Evolutionary conservation across 2,797 vertebrate species (phyloP).

Genomic region (Gambusia yucatana): DNA sequence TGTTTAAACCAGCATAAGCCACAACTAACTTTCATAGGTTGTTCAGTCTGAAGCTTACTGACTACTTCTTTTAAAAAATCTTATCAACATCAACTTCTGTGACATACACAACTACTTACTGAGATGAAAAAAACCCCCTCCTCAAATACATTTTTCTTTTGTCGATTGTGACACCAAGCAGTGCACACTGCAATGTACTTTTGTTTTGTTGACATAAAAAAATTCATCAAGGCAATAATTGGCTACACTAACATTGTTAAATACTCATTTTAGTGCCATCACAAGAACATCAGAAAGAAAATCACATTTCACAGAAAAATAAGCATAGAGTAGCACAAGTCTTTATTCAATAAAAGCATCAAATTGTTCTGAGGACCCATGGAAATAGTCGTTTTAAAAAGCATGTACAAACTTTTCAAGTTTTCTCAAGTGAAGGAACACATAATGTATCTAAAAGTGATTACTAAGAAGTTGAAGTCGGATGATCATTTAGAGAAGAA

Average conservation of each 20-base stretch:
- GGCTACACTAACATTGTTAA: background rate
- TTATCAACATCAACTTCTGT: background rate
- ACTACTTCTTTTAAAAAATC: background rate
- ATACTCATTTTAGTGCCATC: background rate
- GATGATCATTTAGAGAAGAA: background rate
- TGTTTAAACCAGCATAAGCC: conserved; percentile 17
- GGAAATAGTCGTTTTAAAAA: background rate
- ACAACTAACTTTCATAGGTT: background rate
- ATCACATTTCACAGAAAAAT: background rate
- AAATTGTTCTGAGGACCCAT: background rate
- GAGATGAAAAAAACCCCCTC: background rate
- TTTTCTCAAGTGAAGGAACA: background rate
- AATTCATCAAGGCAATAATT: background rate
- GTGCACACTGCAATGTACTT: background rate
- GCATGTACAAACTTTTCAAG: background rate
- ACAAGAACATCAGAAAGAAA: background rate
- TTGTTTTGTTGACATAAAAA: background rate
- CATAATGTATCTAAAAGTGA: background rate
- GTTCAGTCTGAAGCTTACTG: background rate
- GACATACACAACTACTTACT: background rate
- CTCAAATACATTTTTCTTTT: background rate
- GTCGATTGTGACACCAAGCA: background rate
- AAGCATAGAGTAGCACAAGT: background rate
- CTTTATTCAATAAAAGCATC: background rate
- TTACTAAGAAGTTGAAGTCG: background rate